Evolutionary conservation across 1,140 invertebrate species (phyloP).

Genomic region (Triops longicaudatus): DNA sequence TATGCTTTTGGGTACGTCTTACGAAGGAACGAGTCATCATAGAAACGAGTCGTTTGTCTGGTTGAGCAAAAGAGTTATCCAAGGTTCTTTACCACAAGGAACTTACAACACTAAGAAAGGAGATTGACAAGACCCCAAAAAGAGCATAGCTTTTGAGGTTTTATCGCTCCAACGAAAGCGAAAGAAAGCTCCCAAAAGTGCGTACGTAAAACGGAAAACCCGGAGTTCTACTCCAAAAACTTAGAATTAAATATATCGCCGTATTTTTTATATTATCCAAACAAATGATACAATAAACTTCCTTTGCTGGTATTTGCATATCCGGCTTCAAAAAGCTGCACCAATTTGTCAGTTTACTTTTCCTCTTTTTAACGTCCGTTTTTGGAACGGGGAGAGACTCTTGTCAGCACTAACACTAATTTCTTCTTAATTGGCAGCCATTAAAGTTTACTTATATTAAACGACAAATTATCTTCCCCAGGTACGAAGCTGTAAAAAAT

Average conservation of each 20-base stretch:
- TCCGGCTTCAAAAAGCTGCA: too few relatives aligned
- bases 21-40: not conserved
- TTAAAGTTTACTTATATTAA: not conserved
- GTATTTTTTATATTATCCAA: too few relatives aligned
- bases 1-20: not conserved
- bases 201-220: not conserved
- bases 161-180: not conserved
- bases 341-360: not conserved
- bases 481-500: not conserved
- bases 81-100: conserved; percentile 2
- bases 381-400: not conserved
- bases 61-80: not conserved
- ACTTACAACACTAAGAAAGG: not conserved
- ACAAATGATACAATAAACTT: too few relatives aligned
- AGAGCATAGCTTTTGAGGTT: not conserved
- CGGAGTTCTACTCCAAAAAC: too few relatives aligned
- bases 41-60: not conserved
- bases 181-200: not conserved
- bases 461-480: conserved; percentile 7
- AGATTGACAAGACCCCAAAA: not conserved
- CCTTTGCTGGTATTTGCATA: too few relatives aligned
- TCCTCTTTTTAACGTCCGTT: not conserved
- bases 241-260: too few relatives aligned
- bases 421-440: not conserved
- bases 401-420: not conserved